Conservation (phyloP, 1,140 invertebrate genomes). For the Ladona fulva region DNA sequence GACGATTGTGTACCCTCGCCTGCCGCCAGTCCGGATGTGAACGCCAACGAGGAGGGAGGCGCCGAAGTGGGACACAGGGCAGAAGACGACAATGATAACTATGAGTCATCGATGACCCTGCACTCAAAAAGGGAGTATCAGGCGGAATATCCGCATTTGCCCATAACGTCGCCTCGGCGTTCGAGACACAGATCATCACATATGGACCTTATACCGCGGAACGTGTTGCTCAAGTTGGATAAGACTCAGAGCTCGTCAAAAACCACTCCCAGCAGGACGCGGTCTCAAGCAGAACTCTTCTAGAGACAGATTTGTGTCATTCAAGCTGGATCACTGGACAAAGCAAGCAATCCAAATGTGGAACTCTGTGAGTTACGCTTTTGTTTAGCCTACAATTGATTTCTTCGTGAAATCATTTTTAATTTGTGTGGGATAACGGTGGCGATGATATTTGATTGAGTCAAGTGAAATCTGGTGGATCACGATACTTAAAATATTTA, state of each 20-base stretch:
- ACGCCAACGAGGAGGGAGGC: not conserved
- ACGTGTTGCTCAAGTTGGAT: not conserved
- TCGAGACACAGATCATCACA: not conserved
- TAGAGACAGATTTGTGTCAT: not conserved
- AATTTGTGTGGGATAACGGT: too few relatives aligned
- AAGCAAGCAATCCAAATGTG: too few relatives aligned
- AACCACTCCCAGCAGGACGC: not conserved
- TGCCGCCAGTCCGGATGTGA: not conserved
- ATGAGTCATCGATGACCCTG: not conserved
- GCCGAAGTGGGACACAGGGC: too few relatives aligned
- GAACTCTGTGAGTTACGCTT: too few relatives aligned
- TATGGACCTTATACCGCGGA: not conserved
- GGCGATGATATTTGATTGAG: too few relatives aligned
- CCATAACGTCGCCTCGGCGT: not conserved
- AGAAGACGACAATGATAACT: not conserved
- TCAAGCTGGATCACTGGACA: too few relatives aligned
- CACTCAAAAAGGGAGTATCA: not conserved
- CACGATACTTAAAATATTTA: too few relatives aligned
- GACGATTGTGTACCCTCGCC: not conserved
- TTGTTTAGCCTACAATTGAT: too few relatives aligned
- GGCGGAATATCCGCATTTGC: not conserved
- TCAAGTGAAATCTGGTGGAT: too few relatives aligned
- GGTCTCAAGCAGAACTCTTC: not conserved
- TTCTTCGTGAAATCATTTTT: too few relatives aligned
- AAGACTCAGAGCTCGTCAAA: not conserved